Percentiles rank a stretch among this genome's conserved stretches.
Conservation (phyloP, 2,888 invertebrate species). For the Achlya flavicornis region DNA sequence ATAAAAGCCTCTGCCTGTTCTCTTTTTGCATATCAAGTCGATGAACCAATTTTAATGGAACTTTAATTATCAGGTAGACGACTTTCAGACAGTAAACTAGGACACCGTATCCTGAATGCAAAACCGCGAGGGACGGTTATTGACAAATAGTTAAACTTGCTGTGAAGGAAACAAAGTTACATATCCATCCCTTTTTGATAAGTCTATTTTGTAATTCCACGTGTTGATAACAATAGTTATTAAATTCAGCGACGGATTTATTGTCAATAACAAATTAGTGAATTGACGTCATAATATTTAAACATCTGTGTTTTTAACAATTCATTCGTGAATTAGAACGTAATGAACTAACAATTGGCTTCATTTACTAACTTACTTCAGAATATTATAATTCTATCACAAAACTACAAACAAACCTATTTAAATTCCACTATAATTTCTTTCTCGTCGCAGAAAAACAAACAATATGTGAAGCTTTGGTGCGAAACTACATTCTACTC, state of each 20-base stretch:
- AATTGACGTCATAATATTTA: not conserved
- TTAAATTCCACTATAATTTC: conserved; percentile 14
- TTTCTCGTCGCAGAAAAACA: conserved; percentile 35
- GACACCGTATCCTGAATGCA: too few relatives aligned
- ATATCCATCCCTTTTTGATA: too few relatives aligned
- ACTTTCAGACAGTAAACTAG: too few relatives aligned
- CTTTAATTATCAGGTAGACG: too few relatives aligned
- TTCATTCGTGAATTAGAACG: not conserved
- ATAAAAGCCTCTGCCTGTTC: too few relatives aligned
- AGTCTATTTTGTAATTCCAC: not conserved
- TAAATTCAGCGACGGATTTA: not conserved
- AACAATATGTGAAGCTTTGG: conserved; percentile 30
- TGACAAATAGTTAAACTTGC: too few relatives aligned
- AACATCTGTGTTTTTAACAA: not conserved
- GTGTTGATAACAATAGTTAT: not conserved
- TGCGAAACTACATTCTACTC: conserved; percentile 33
- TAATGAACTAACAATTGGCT: conserved; percentile 2
- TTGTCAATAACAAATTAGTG: not conserved
- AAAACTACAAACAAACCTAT: conserved; percentile 8
- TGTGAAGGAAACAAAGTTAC: too few relatives aligned
- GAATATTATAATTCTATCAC: not conserved
- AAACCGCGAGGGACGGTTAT: too few relatives aligned
- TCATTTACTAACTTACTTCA: not conserved
- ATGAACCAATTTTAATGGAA: too few relatives aligned
- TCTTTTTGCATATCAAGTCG: too few relatives aligned